These are phyloP conservation scores for Brachycybe producta DNA, from an alignment of 2,888 invertebrate genomes.

Conservation along the genomic window DNA sequence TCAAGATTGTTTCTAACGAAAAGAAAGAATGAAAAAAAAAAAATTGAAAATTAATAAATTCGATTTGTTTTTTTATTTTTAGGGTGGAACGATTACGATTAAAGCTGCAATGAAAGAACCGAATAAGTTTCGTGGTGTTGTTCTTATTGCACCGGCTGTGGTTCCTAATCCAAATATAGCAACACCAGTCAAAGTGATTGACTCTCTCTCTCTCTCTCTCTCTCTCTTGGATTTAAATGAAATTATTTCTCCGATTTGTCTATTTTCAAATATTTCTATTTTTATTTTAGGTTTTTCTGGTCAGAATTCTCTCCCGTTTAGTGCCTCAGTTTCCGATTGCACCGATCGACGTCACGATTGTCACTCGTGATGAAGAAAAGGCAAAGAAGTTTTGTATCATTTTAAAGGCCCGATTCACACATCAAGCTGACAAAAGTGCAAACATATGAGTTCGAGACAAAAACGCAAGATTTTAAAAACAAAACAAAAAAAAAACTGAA, in stretches of 20 bases:
- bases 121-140: constrained; percentile 31
- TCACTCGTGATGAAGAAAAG: constrained; percentile 29
- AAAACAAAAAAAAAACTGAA: too few species aligned
- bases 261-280: neutral
- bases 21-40: neutral
- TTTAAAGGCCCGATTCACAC: too few species aligned
- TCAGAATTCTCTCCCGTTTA: constrained; percentile 27
- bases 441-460: too few species aligned
- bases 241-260: constrained; percentile 3
- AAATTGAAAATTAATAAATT: constrained; percentile 10
- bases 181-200: constrained; percentile 23
- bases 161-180: constrained; percentile 25
- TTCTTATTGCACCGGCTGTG: constrained; percentile 35
- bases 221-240: neutral
- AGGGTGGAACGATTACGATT: constrained; percentile 36
- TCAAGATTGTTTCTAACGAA: constrained; percentile 23
- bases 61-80: constrained; percentile 17
- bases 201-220: neutral
- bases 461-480: too few species aligned
- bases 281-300: constrained; percentile 27
- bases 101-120: constrained; percentile 30
- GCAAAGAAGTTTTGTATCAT: constrained; percentile 2
- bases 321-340: constrained; percentile 28
- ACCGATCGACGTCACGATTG: constrained; percentile 25
- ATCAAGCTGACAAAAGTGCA: too few species aligned